Evolutionary conservation across 2,888 invertebrate species (phyloP), one percentile per base, ranked within the genome.

Genomic region (Lycia hirtaria): DNA sequence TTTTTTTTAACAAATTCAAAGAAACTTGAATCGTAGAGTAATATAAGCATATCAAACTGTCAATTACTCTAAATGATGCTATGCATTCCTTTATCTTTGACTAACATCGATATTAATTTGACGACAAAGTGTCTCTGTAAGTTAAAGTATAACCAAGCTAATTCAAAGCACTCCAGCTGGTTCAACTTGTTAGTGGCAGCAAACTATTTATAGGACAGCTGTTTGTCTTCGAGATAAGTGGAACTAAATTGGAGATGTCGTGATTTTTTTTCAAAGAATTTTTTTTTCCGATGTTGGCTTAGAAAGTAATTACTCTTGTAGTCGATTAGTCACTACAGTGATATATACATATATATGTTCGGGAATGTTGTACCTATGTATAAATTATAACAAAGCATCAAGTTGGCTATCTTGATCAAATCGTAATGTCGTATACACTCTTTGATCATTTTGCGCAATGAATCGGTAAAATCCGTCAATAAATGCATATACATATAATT

Each of bases 181-280:
- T 12, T 53, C n/a, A 19, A 54, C 59, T 45, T 30, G 50, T 41
- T 33, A 38, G 43, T 43, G 43, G 47, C 9, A 19, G 47, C 26
- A 12, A 12, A 40, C 54, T 59, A 59, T 59, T 54, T 45, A 49
- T 59, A 54, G 59, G 22, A 35, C 43, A 44, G 52, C 44, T 50
- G 56, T 56, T 50, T 49, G 49, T 44, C 44, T 49, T 43, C 17
- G 19, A 44, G 50, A 45, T 51, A 56, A 56, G 56, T 56, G 49
- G 35, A 37, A 38, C 51, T 45, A 45, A 51, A 43, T 37, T 37
- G 44, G 38, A 38, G 43, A 30, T 24, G 43, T 9, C 33, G 17
- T 38, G 56, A 56, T 56, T 56, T 40, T 30, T 43, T 26, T n/a
- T 12, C 48, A 33, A 28, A 43, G 22, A 35, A 17, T 26, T 35